phyloP scores from a whole-genome alignment of 2,113 vertebrate genomes.

The Scartelaos histophorus region DNA sequence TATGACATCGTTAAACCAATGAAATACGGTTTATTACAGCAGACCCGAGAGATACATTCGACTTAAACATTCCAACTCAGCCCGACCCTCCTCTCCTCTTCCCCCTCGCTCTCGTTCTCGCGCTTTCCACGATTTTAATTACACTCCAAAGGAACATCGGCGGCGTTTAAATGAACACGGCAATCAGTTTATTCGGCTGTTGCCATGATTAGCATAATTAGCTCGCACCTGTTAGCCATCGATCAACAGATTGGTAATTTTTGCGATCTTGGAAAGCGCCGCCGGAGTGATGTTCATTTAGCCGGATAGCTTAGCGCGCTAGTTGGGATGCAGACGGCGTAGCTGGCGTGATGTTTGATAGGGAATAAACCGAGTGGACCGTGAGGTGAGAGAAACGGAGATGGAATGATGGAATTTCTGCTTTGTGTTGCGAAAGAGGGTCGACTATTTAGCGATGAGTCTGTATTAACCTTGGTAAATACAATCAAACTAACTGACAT shows the following conservation, averaged over 20 bases:
- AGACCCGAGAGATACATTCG: conserved; percentile 67
- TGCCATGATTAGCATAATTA: conserved; percentile 75
- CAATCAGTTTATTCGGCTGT: conserved; percentile 78
- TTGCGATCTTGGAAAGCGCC: conserved; percentile 50
- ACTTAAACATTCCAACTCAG: conserved; percentile 66
- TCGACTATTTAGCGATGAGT: too few species aligned
- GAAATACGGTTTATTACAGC: conserved; percentile 69
- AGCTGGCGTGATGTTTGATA: background rate
- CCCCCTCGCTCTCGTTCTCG: conserved; percentile 37
- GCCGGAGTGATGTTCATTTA: conserved; percentile 53
- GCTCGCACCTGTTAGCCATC: conserved; percentile 74
- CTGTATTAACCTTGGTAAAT: background rate
- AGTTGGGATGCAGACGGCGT: conserved; percentile 31
- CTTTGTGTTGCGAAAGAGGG: conserved; percentile 7
- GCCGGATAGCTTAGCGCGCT: conserved; percentile 24
- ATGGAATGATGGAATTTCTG: conserved; percentile 41
- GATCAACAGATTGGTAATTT: conserved; percentile 73
- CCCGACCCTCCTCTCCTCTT: conserved; percentile 37
- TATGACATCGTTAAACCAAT: conserved; percentile 75
- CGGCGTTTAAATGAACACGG: conserved; percentile 78
- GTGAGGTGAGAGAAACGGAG: conserved; percentile 18
- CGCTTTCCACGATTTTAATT: conserved; percentile 69
- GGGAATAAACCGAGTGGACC: conserved; percentile 23
- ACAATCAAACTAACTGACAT: background rate
- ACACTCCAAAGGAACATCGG: conserved; percentile 72